Evolutionary conservation across 2,888 invertebrate species (phyloP), one percentile per base, ranked within the genome.

Genomic region (Hydriomena furcata): DNA sequence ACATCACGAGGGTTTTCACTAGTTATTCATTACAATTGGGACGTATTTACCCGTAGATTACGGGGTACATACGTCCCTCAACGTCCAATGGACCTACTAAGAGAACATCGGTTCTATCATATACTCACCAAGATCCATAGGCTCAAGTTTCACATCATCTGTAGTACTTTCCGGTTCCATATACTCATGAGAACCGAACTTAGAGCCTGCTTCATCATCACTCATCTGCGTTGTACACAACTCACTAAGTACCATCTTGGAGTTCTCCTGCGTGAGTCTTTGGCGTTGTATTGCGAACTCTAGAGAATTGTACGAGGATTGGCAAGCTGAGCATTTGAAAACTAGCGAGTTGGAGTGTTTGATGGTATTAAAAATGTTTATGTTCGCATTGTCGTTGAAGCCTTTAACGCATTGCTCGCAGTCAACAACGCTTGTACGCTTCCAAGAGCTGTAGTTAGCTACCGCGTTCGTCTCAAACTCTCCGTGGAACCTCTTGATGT

Each of bases 211-310:
- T 2, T 81, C 81, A 0, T 75, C 78, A 0, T 79, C 86, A 27
- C 86, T 85, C 84, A 87, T 85, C 36, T 84, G 81, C 0, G 84
- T 61, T 0, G 84, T 85, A 45, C 87, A 87, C 0, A 87, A 51
- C 28, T 87, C 87, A 20, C 87, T 87, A 7, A 87, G 44, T 2
- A 85, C 78, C 65, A 82, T 69, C 48, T 84, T 81, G 0, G 71
- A 68, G 8, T 73, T 78, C 0, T 79, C 78, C 0, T 68, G 71
- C 0, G 48, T 46, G 0, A 71, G 0, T 17, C 74, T 85, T 11
- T 80, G 73, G 2, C 77, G 66, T 13, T 80, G 80, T 1, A 87
- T 70, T 0, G 74, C 64, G 42, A 73, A 87, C 37, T 87, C 85
- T 0, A 87, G 20, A 0, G 68, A 56, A 8, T 70, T 80, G 25